A percentile compares a stretch with the other conserved stretches of the same genome.
Evolutionary conservation across 2,113 vertebrate species (phyloP).

Genomic region (Daubentonia madagascariensis): DNA sequence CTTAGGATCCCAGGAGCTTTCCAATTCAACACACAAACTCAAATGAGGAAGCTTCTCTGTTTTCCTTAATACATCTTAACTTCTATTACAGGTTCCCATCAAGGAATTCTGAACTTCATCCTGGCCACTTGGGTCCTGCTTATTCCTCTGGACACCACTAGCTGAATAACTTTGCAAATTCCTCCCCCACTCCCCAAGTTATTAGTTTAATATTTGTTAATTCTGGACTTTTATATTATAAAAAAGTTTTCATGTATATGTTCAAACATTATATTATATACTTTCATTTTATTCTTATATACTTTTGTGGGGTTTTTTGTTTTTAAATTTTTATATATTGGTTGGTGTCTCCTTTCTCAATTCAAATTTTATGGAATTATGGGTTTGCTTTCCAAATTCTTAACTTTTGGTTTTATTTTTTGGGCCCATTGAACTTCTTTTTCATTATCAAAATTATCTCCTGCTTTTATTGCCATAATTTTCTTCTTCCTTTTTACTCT

Average conservation of each 20-base stretch:
- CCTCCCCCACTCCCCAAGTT: not conserved
- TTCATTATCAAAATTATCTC: slow-evolving; percentile 7
- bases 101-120: not conserved
- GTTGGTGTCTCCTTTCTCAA: not conserved
- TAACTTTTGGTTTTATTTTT: not conserved
- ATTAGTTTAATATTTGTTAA: slow-evolving; percentile 24
- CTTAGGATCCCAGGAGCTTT: not conserved
- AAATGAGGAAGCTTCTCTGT: not conserved
- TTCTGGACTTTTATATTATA: not conserved
- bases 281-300: not conserved
- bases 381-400: slow-evolving; percentile 2
- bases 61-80: not conserved
- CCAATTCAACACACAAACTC: not conserved
- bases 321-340: not conserved
- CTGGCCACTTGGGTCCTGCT: not conserved
- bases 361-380: not conserved
- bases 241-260: not conserved
- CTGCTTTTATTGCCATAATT: not conserved
- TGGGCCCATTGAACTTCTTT: not conserved
- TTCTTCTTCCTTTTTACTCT: slow-evolving; percentile 1
- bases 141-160: not conserved
- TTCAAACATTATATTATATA: not conserved
- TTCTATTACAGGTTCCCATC: not conserved
- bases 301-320: not conserved
- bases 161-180: not conserved